phyloP scores from a whole-genome alignment of 2,888 invertebrate genomes.

The Drosophila percnosoma region DNA sequence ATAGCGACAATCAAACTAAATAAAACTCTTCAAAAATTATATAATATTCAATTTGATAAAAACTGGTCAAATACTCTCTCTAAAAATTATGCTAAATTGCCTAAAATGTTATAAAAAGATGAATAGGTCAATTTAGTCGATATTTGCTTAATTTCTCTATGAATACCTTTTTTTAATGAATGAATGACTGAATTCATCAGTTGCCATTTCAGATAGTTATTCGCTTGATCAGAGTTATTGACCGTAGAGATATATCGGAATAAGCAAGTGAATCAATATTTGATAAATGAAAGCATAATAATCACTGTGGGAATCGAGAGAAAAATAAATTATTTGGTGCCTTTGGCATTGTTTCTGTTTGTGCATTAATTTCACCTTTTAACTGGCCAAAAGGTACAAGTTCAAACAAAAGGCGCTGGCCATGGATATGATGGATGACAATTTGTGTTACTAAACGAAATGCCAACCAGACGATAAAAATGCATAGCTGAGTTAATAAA shows the following conservation, averaged over 20 bases:
- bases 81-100: conserved; percentile 19
- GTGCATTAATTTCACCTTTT: not conserved
- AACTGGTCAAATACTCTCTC: not conserved
- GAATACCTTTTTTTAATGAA: conserved; percentile 20
- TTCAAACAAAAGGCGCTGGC: conserved; percentile 45
- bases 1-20: conserved; percentile 3
- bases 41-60: conserved; percentile 9
- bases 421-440: conserved; percentile 64
- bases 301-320: conserved; percentile 3
- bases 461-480: conserved; percentile 63
- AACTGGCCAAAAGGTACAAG: conserved; percentile 25
- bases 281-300: not conserved
- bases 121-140: conserved; percentile 21
- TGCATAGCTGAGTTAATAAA: conserved; percentile 53
- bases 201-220: conserved; percentile 18
- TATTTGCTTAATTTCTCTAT: conserved; percentile 56
- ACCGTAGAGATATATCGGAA: not conserved
- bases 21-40: conserved; percentile 24
- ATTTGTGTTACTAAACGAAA: conserved; percentile 43
- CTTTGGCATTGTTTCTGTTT: conserved; percentile 1
- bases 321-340: not conserved
- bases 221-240: conserved; percentile 6
- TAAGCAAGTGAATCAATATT: not conserved
- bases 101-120: conserved; percentile 5
- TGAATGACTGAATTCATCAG: conserved; percentile 16